Conservation (phyloP, 1,140 invertebrate species). For the Calephelis virginiensis region DNA sequence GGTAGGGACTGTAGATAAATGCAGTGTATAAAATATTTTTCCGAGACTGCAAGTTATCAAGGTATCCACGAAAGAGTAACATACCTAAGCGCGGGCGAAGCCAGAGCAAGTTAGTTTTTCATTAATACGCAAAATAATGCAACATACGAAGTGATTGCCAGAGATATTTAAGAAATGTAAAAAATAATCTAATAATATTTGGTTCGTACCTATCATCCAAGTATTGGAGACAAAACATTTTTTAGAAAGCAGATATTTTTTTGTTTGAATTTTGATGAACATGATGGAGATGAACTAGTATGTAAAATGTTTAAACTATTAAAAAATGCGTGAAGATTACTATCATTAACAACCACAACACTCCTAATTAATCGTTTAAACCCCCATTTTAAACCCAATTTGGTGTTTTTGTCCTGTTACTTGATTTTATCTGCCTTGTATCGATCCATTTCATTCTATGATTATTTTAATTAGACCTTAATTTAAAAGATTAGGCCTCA, state of each 20-base stretch:
- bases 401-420: not conserved
- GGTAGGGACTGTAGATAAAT: too few relatives aligned
- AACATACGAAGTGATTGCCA: too few relatives aligned
- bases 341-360: slow-evolving; percentile 6
- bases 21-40: too few relatives aligned
- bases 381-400: slow-evolving; percentile 1
- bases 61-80: too few relatives aligned
- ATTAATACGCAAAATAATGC: too few relatives aligned
- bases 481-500: not conserved
- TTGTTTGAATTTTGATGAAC: too few relatives aligned
- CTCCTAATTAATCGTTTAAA: slow-evolving; percentile 7
- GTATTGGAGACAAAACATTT: not conserved
- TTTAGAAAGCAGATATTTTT: slow-evolving; percentile 3
- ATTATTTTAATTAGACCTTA: slow-evolving; percentile 4
- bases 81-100: too few relatives aligned
- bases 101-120: too few relatives aligned
- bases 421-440: not conserved
- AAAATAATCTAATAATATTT: too few relatives aligned
- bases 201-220: not conserved
- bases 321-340: slow-evolving; percentile 2
- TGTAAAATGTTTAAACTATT: not conserved
- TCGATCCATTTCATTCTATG: not conserved
- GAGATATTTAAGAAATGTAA: too few relatives aligned
- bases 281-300: too few relatives aligned
- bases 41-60: too few relatives aligned